A percentile compares a stretch with the other conserved stretches of the same genome.
These are phyloP conservation scores for Rhimphoctona megacephalus DNA, from an alignment of 2,888 invertebrate species.

Conservation along the genomic window DNA sequence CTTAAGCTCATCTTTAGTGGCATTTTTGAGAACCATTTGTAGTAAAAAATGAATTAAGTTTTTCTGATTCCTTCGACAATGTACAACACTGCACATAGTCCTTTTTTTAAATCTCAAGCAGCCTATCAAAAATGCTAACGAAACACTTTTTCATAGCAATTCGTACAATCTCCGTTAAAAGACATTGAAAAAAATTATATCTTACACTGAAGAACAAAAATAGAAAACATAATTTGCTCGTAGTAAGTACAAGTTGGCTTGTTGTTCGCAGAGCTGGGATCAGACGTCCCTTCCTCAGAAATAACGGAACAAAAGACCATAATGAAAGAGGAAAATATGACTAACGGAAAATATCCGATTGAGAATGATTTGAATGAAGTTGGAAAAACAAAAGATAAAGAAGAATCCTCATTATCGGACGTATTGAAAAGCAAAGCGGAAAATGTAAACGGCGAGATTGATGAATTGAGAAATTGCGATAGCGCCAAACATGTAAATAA, in stretches of 20 bases:
- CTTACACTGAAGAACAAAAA: not conserved
- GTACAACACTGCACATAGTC: not conserved
- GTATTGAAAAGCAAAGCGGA: constrained; percentile 26
- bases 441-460: not conserved
- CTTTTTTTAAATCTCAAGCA: not conserved
- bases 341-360: constrained; percentile 46
- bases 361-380: constrained; percentile 38
- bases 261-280: constrained; percentile 69
- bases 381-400: constrained; percentile 34
- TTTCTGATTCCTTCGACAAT: not conserved
- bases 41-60: not conserved
- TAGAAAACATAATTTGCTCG: constrained; percentile 15
- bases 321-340: constrained; percentile 36
- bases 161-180: not conserved
- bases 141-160: not conserved
- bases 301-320: constrained; percentile 40
- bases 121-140: not conserved
- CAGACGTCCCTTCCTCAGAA: constrained; percentile 60
- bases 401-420: constrained; percentile 33
- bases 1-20: not conserved
- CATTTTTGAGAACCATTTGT: too few relatives aligned
- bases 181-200: not conserved
- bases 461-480: constrained; percentile 34
- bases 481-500: constrained; percentile 23
- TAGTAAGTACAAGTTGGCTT: constrained; percentile 54